Percentiles rank a stretch among this genome's conserved stretches.
Conservation (phyloP, 2,113 vertebrate species). For the Sardina pilchardus region DNA sequence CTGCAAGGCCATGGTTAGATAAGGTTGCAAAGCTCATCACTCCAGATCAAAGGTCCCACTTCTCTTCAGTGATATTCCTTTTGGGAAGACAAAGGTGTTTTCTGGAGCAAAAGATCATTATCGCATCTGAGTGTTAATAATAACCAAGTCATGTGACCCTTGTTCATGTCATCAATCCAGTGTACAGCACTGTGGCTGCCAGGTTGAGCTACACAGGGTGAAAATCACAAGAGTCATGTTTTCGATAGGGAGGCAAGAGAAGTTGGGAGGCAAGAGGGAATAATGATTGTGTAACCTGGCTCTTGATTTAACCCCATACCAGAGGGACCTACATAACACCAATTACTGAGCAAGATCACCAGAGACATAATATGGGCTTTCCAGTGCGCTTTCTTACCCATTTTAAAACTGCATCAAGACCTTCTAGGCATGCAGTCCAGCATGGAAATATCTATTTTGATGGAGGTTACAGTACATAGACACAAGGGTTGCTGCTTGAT, state of each 20-base stretch:
- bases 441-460: background rate
- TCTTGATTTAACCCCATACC: conserved; percentile 40
- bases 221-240: background rate
- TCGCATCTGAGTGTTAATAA: background rate
- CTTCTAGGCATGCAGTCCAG: background rate
- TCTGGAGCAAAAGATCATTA: too few relatives aligned
- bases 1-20: background rate
- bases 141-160: background rate
- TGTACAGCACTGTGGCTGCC: background rate
- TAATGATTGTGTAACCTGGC: conserved; percentile 17
- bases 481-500: background rate
- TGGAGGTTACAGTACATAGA: too few relatives aligned
- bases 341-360: conserved; percentile 45
- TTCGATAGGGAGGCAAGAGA: background rate
- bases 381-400: conserved; percentile 30
- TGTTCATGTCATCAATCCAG: background rate
- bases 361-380: conserved; percentile 2
- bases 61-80: background rate
- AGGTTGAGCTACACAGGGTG: background rate
- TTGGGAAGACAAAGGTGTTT: too few relatives aligned
- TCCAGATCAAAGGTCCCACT: background rate
- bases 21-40: background rate
- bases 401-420: conserved; percentile 15
- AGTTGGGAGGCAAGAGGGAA: background rate
- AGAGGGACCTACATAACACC: conserved; percentile 46